Evolutionary conservation across 1,140 invertebrate species (phyloP).

Genomic region (Drosophila subpulchrella): DNA sequence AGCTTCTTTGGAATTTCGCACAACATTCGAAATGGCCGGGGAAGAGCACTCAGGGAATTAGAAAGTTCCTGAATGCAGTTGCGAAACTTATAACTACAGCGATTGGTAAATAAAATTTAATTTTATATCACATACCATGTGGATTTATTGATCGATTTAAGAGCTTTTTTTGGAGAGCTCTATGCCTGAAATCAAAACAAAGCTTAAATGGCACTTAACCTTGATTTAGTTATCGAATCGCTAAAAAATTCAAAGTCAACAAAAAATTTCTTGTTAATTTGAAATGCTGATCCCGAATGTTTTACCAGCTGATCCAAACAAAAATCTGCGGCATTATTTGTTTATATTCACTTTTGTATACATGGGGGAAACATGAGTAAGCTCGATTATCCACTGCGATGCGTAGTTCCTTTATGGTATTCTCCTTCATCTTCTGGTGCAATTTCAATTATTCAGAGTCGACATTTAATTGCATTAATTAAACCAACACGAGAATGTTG

Average conservation of each 20-base stretch:
- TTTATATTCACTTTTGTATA: slow-evolving; percentile 17
- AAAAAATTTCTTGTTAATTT: neutral
- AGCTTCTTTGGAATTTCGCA: slow-evolving; percentile 41
- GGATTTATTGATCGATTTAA: neutral
- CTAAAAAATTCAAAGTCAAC: neutral
- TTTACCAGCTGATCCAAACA: slow-evolving; percentile 14
- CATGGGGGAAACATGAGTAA: slow-evolving; percentile 4
- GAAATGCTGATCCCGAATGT: slow-evolving; percentile 14
- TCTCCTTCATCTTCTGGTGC: slow-evolving; percentile 23
- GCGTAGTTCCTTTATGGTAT: slow-evolving; percentile 35
- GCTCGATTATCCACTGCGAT: neutral
- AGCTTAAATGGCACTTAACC: slow-evolving; percentile 2
- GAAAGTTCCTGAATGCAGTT: slow-evolving; percentile 37
- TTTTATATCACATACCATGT: neutral
- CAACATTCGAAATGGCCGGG: slow-evolving; percentile 27
- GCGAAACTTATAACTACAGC: slow-evolving; percentile 20
- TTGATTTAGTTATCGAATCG: slow-evolving; percentile 1
- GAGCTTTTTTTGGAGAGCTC: neutral
- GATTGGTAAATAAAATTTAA: slow-evolving; percentile 24
- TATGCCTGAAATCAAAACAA: neutral
- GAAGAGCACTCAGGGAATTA: slow-evolving; percentile 37
- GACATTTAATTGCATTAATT: slow-evolving; percentile 58
- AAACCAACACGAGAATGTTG: slow-evolving; percentile 55
- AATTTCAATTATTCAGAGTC: slow-evolving; percentile 55
- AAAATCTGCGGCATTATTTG: slow-evolving; percentile 9